phyloP scores from a whole-genome alignment of 1,140 invertebrate species.

The Ceratina calcarata region DNA sequence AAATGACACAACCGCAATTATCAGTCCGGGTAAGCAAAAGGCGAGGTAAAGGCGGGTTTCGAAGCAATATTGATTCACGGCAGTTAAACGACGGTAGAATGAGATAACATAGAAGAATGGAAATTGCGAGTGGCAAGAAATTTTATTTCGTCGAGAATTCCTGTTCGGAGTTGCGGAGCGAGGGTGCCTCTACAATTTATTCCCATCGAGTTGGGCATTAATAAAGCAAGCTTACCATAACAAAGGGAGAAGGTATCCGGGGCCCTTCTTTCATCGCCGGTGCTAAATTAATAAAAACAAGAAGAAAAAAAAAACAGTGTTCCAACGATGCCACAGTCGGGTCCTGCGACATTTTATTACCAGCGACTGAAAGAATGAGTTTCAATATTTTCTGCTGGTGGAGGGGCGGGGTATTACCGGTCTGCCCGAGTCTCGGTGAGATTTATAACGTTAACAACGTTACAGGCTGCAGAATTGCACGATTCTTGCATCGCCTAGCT shows the following conservation, averaged over 20 bases:
- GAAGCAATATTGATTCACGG: too few species aligned
- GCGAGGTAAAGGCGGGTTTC: too few species aligned
- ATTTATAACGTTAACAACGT: conserved; percentile 41
- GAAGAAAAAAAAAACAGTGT: background rate
- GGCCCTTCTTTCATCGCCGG: background rate
- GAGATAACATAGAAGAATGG: too few species aligned
- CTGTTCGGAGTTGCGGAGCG: background rate
- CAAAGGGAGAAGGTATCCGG: background rate
- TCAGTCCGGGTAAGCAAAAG: background rate
- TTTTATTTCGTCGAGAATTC: background rate
- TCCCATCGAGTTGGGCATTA: background rate
- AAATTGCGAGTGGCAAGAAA: background rate
- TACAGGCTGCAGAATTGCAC: conserved; percentile 2
- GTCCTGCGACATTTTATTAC: conserved; percentile 21
- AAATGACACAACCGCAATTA: conserved; percentile 12
- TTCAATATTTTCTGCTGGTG: conserved; percentile 21
- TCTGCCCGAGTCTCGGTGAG: background rate
- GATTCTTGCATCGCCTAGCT: background rate
- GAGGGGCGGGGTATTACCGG: too few species aligned
- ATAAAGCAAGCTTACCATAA: conserved; percentile 12
- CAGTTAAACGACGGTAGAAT: too few species aligned
- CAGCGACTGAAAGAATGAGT: background rate
- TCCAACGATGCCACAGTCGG: background rate
- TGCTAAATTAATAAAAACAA: conserved; percentile 15
- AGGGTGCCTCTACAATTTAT: background rate